Evolutionary conservation across 2,888 invertebrate species (phyloP).

Genomic region (Drosophila nr. perissopoda): DNA sequence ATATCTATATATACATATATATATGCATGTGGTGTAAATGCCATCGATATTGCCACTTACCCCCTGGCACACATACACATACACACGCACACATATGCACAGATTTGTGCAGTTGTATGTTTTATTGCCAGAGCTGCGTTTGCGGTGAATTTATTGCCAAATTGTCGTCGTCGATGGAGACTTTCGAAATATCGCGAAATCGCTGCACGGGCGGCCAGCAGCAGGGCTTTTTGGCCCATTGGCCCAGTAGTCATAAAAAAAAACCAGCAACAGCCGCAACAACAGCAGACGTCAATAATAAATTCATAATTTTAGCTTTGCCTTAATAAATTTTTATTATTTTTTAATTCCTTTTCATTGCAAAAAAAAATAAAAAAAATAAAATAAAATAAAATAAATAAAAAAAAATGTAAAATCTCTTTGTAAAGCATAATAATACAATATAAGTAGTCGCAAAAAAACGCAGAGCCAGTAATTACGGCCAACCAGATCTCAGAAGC

Average conservation of each 20-base stretch:
- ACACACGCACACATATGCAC: slow-evolving; percentile 4
- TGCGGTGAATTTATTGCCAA: slow-evolving; percentile 76
- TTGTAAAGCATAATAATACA: slow-evolving; percentile 61
- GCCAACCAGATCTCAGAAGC: slow-evolving; percentile 53
- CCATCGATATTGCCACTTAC: slow-evolving; percentile 51
- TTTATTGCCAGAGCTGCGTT: slow-evolving; percentile 74
- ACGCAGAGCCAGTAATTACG: slow-evolving; percentile 52
- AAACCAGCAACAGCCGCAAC: slow-evolving; percentile 28
- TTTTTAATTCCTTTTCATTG: slow-evolving; percentile 73
- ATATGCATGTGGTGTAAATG: slow-evolving; percentile 6
- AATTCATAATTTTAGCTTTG: slow-evolving; percentile 75
- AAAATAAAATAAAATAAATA: slow-evolving; percentile 18
- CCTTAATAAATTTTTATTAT: slow-evolving; percentile 79
- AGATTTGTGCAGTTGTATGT: slow-evolving; percentile 64
- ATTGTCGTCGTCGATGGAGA: slow-evolving; percentile 61
- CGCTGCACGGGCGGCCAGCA: slow-evolving; percentile 7
- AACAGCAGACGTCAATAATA: slow-evolving; percentile 63
- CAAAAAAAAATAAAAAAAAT: slow-evolving; percentile 24
- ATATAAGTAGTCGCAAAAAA: slow-evolving; percentile 53
- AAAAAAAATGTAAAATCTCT: slow-evolving; percentile 41
- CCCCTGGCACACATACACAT: slow-evolving; percentile 20
- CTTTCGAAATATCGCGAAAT: slow-evolving; percentile 76
- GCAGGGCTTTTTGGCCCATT: slow-evolving; percentile 29
- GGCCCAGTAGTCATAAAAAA: slow-evolving; percentile 59
- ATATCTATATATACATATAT: slow-evolving; percentile 15